Percentiles rank a stretch among this genome's conserved stretches.
Evolutionary conservation across 2,888 invertebrate species (phyloP).

Genomic region (Drosophila cyrtoloma): DNA sequence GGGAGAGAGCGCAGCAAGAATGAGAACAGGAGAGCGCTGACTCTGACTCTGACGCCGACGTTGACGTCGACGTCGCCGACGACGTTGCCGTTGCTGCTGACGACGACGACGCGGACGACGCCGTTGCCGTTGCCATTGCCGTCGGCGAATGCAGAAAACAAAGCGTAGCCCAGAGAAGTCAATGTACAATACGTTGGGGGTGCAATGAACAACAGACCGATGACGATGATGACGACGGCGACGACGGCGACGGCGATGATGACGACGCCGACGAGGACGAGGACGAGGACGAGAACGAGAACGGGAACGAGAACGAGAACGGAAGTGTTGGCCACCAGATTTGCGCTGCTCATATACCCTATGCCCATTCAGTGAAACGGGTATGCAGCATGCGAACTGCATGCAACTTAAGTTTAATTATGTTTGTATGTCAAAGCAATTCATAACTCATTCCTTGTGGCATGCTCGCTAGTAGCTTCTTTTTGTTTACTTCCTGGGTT

Average conservation of each 20-base stretch:
- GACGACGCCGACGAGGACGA: constrained; percentile 27
- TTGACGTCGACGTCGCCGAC: not conserved
- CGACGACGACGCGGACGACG: constrained; percentile 8
- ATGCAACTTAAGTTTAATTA: not conserved
- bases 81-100: constrained; percentile 20
- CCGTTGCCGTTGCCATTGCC: not conserved
- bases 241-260: constrained; percentile 15
- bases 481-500: not conserved
- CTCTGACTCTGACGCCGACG: constrained; percentile 8
- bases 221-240: constrained; percentile 23
- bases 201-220: constrained; percentile 70
- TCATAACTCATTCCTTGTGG: not conserved
- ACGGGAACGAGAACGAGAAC: constrained; percentile 20
- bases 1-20: constrained; percentile 6
- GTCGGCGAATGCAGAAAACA: constrained; percentile 76
- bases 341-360: constrained; percentile 53
- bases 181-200: constrained; percentile 81
- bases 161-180: constrained; percentile 82
- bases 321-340: constrained; percentile 55
- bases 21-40: not conserved
- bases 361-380: not conserved
- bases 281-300: constrained; percentile 28
- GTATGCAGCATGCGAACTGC: not conserved
- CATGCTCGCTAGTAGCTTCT: not conserved
- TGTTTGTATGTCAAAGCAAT: not conserved